These are phyloP conservation scores for Mimumesa dahlbomi DNA, from an alignment of 2,888 invertebrate genomes.

Conservation along the genomic window DNA sequence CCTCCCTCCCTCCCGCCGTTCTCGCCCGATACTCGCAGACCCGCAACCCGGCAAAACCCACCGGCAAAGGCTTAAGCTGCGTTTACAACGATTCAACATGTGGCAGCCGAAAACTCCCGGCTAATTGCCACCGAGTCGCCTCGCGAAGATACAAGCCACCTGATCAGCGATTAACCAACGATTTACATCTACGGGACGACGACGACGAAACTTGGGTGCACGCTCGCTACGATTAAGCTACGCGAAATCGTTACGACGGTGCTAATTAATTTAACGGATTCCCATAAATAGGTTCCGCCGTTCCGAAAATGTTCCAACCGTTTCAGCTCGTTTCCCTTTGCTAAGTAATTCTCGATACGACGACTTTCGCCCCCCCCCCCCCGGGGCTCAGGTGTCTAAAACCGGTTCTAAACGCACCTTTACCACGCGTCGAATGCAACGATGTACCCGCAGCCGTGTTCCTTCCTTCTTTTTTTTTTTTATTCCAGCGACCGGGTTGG, in stretches of 20 bases:
- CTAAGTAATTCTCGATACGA: too few species aligned
- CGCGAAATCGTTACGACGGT: too few species aligned
- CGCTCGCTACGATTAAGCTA: too few species aligned
- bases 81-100: constrained; percentile 18
- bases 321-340: too few species aligned
- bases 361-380: too few species aligned
- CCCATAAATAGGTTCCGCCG: too few species aligned
- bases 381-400: too few species aligned
- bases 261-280: too few species aligned
- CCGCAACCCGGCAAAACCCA: constrained; percentile 18
- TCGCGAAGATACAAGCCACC: neutral
- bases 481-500: constrained; percentile 51
- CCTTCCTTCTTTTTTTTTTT: constrained; percentile 65
- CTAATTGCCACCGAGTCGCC: constrained; percentile 42
- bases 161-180: too few species aligned
- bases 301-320: too few species aligned
- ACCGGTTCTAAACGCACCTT: constrained; percentile 16
- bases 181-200: too few species aligned
- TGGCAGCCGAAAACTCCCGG: constrained; percentile 1
- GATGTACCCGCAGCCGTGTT: neutral
- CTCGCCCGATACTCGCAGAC: constrained; percentile 5
- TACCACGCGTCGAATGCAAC: neutral
- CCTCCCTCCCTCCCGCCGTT: too few species aligned
- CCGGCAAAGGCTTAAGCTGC: constrained; percentile 39
- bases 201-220: neutral